Percentiles rank a stretch among this genome's conserved stretches.
phyloP scores from a whole-genome alignment of 2,797 vertebrate genomes.

The Acipenser ruthenus region DNA sequence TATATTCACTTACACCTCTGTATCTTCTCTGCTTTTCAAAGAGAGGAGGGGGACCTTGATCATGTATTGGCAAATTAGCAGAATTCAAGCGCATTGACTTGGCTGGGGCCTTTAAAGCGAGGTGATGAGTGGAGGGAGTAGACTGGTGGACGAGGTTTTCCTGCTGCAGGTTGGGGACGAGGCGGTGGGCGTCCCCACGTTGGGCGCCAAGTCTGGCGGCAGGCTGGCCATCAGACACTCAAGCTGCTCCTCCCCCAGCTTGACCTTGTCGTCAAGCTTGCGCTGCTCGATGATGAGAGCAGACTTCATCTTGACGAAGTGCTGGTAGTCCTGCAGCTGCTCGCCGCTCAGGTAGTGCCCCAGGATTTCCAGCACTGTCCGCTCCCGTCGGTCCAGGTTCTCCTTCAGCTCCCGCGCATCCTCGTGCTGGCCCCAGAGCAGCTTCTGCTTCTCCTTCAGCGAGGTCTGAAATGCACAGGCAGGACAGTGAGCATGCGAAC shows the following conservation, averaged over 20 bases:
- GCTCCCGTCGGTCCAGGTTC: slow-evolving; percentile 84
- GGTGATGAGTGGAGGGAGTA: slow-evolving; percentile 39
- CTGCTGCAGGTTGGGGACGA: slow-evolving; percentile 13
- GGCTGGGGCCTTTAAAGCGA: slow-evolving; percentile 58
- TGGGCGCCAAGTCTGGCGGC: slow-evolving; percentile 47
- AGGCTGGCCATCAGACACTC: slow-evolving; percentile 70
- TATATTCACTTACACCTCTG: too few species aligned
- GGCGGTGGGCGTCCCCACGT: slow-evolving; percentile 32
- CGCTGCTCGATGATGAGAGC: slow-evolving; percentile 82
- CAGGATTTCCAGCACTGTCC: slow-evolving; percentile 76
- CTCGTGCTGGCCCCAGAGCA: slow-evolving; percentile 81
- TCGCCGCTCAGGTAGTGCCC: slow-evolving; percentile 60
- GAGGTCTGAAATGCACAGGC: slow-evolving; percentile 58
- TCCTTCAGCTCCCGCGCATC: slow-evolving; percentile 91
- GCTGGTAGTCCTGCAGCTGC: slow-evolving; percentile 78
- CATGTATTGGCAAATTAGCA: background rate
- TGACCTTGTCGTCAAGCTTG: slow-evolving; percentile 83
- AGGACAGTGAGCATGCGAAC: background rate
- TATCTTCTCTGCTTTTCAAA: too few species aligned
- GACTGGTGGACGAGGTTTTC: background rate
- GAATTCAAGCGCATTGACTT: background rate
- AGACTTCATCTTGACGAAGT: slow-evolving; percentile 78
- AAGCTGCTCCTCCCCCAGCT: slow-evolving; percentile 78
- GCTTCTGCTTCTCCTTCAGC: slow-evolving; percentile 72
- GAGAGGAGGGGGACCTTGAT: too few species aligned